Evolutionary conservation across 2,888 invertebrate species (phyloP).

Genomic region (Spodoptera picta): DNA sequence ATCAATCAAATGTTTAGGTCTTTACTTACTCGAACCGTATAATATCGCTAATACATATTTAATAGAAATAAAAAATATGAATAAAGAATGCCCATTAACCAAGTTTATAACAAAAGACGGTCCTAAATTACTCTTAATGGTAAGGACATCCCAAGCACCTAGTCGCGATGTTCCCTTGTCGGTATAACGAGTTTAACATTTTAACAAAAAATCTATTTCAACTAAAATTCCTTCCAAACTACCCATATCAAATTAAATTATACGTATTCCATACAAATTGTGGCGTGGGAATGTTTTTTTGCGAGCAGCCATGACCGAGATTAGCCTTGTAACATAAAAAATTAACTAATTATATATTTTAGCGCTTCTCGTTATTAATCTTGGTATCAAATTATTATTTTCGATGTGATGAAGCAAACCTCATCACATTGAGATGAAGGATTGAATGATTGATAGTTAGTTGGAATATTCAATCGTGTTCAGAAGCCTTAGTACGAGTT

Average conservation of each 20-base stretch:
- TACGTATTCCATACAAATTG: constrained; percentile 75
- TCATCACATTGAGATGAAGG: no score
- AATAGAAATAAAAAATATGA: constrained; percentile 17
- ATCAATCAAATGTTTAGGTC: no score
- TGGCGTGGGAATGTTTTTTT: constrained; percentile 76
- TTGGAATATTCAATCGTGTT: no score
- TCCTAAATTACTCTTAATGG: constrained; percentile 45
- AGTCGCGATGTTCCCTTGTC: constrained; percentile 10
- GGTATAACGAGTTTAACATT: constrained; percentile 39
- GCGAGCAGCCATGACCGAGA: constrained; percentile 63
- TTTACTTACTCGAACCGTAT: no score
- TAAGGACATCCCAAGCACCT: constrained; percentile 16
- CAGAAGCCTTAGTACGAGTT: no score
- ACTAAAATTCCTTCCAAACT: constrained; percentile 68
- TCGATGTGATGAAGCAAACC: constrained; percentile 2
- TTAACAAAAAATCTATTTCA: constrained; percentile 61
- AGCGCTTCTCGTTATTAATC: constrained; percentile 23
- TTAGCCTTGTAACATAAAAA: constrained; percentile 50
- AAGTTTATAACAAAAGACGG: constrained; percentile 14
- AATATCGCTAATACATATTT: neutral
- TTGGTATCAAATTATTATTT: neutral
- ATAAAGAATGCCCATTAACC: constrained; percentile 16
- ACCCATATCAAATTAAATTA: constrained; percentile 80
- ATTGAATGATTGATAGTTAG: constrained; percentile 8
- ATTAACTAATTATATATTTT: constrained; percentile 50